phyloP scores from a whole-genome alignment of 1,140 invertebrate genomes.

The Pygmarrhopalites habei region DNA sequence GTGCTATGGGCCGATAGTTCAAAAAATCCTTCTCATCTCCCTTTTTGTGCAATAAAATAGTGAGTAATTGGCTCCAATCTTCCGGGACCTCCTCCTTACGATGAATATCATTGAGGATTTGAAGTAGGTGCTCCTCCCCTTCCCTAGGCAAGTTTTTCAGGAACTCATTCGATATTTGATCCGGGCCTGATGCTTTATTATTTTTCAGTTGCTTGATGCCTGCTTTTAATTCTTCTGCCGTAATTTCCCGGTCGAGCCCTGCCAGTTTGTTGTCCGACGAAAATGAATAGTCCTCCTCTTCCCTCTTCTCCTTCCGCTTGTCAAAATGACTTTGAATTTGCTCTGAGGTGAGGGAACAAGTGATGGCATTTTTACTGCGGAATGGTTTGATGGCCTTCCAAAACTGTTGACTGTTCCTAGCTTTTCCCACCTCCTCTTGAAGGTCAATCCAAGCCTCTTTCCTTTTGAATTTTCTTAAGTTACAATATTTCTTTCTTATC shows the following conservation, averaged over 20 bases:
- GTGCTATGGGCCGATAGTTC: constrained; percentile 40
- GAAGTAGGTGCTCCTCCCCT: background rate
- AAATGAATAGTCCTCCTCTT: no score
- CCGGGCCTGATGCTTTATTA: constrained; percentile 31
- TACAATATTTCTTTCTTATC: no score
- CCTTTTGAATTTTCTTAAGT: no score
- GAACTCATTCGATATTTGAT: constrained; percentile 25
- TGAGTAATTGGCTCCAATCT: background rate
- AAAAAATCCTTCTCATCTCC: constrained; percentile 26
- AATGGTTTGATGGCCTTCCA: no score
- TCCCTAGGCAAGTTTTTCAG: background rate
- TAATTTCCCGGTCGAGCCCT: background rate
- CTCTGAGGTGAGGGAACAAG: no score
- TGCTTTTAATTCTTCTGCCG: background rate
- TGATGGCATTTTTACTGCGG: no score
- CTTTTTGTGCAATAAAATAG: constrained; percentile 33
- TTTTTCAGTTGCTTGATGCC: constrained; percentile 1
- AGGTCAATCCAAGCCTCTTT: no score
- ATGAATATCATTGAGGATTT: constrained; percentile 8
- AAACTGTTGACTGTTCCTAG: no score
- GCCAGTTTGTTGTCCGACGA: no score
- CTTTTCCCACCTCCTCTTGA: no score
- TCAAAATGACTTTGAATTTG: no score
- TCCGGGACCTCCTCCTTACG: background rate
- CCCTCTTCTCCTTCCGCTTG: no score